A percentile compares a stretch with the other conserved stretches of the same genome.
These are phyloP conservation scores for Melanaphis sacchari DNA, from an alignment of 1,140 invertebrate genomes.

Conservation along the genomic window DNA sequence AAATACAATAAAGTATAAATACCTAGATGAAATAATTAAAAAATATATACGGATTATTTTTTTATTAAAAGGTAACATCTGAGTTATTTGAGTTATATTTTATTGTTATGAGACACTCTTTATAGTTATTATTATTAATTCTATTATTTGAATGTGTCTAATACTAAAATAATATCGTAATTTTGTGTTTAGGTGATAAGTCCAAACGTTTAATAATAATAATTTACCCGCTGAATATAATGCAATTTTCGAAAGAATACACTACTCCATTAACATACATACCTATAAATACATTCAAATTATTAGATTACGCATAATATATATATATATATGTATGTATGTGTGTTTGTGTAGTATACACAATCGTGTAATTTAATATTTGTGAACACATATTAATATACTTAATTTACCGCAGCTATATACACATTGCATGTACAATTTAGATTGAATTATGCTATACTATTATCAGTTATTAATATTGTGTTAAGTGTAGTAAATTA, in stretches of 20 bases:
- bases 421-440: not conserved
- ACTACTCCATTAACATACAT: not conserved
- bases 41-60: not conserved
- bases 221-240: not conserved
- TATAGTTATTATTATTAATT: not conserved
- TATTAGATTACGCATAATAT: not conserved
- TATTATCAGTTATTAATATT: not conserved
- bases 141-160: not conserved
- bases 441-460: not conserved
- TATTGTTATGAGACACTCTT: not conserved
- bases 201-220: not conserved
- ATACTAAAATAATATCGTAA: not conserved
- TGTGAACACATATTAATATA: not conserved
- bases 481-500: not conserved
- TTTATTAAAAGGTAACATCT: not conserved
- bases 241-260: not conserved
- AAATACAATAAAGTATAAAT: not conserved
- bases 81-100: not conserved
- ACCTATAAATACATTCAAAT: not conserved
- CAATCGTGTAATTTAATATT: not conserved
- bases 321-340: not conserved
- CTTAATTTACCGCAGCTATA: not conserved
- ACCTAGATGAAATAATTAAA: not conserved
- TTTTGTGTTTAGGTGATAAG: not conserved
- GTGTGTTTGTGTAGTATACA: not conserved